Percentiles rank a stretch among this genome's conserved stretches.
phyloP scores from a whole-genome alignment of 2,797 vertebrate genomes.

The Lagocephalus sceleratus region DNA sequence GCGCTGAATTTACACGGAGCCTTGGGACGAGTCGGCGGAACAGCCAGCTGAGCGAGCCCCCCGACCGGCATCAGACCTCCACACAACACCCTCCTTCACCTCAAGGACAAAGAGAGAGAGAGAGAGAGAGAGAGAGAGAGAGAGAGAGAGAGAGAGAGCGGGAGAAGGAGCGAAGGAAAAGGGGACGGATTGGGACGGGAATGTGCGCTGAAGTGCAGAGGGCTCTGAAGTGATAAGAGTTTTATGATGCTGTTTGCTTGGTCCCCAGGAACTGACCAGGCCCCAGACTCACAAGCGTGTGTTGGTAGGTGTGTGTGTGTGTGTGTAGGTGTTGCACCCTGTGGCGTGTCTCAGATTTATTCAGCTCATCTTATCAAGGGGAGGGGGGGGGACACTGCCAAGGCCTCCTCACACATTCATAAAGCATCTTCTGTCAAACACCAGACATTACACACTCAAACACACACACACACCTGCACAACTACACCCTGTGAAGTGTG shows the following conservation, averaged over 20 bases:
- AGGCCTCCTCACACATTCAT: constrained; percentile 59
- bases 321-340: constrained; percentile 19
- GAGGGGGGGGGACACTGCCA: constrained; percentile 46
- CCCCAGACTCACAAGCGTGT: constrained; percentile 23
- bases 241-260: constrained; percentile 67
- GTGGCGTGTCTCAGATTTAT: constrained; percentile 62
- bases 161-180: constrained; percentile 15
- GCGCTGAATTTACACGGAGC: constrained; percentile 71
- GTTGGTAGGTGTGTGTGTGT: background rate
- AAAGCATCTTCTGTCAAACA: constrained; percentile 55
- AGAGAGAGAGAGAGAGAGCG: constrained; percentile 51
- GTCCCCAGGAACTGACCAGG: constrained; percentile 57
- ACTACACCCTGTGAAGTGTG: background rate
- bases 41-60: constrained; percentile 64
- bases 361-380: constrained; percentile 57
- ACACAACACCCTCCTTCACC: constrained; percentile 28
- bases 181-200: constrained; percentile 23
- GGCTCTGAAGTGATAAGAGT: constrained; percentile 68
- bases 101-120: too few species aligned
- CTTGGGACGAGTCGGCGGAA: constrained; percentile 61
- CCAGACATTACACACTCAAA: constrained; percentile 1
- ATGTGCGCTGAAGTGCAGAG: constrained; percentile 32
- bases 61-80: constrained; percentile 57
- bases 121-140: constrained; percentile 22
- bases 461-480: background rate